Conservation (phyloP, 2,797 vertebrate genomes). For the Characodon lateralis region DNA sequence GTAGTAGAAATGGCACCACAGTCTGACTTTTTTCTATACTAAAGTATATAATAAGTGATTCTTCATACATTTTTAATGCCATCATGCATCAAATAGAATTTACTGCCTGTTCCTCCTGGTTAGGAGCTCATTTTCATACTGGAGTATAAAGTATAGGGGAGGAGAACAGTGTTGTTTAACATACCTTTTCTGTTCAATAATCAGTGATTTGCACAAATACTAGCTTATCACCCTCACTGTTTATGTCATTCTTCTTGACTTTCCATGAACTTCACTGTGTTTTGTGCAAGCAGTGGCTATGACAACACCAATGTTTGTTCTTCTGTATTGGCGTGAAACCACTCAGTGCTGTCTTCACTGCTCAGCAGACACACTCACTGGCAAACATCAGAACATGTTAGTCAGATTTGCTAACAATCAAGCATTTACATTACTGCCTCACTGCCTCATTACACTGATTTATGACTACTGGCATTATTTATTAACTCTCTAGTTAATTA, state of each 20-base stretch:
- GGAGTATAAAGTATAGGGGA: not conserved
- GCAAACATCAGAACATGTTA: constrained; percentile 23
- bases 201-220: not conserved
- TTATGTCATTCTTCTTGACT: constrained; percentile 26
- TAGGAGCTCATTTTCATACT: not conserved
- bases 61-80: constrained; percentile 51
- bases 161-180: not conserved
- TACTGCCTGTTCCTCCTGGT: constrained; percentile 51
- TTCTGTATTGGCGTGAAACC: constrained; percentile 49
- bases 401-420: not conserved
- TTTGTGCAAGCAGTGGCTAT: constrained; percentile 60
- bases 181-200: not conserved
- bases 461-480: not conserved
- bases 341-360: constrained; percentile 23
- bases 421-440: not conserved
- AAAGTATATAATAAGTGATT: constrained; percentile 33
- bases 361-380: constrained; percentile 26
- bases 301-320: constrained; percentile 60
- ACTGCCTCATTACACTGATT: not conserved
- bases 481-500: not conserved
- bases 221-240: constrained; percentile 24
- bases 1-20: constrained; percentile 32
- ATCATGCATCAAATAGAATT: constrained; percentile 44
- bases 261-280: constrained; percentile 45
- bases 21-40: constrained; percentile 10